Percentiles rank a stretch among this genome's conserved stretches.
phyloP scores from a whole-genome alignment of 2,888 invertebrate genomes.

The Dascillus cervinus region DNA sequence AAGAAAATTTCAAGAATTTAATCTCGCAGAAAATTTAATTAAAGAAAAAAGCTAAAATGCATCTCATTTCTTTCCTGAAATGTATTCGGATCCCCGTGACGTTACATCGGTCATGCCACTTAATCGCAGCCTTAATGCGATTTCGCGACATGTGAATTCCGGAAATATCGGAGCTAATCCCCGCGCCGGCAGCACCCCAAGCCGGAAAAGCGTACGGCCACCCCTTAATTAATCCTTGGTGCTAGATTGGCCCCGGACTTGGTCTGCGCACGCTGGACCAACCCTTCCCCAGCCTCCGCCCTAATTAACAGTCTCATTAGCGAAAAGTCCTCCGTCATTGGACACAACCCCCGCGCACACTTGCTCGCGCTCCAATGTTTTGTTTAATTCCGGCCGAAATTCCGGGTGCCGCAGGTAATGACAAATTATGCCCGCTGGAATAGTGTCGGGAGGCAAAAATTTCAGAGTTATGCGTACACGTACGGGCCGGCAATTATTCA shows the following conservation, averaged over 20 bases:
- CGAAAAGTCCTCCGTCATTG: constrained; percentile 20
- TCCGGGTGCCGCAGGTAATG: too few relatives aligned
- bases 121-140: too few relatives aligned
- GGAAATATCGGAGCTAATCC: too few relatives aligned
- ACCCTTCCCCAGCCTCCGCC: constrained; percentile 39
- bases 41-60: too few relatives aligned
- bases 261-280: constrained; percentile 36
- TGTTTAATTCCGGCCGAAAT: constrained; percentile 7
- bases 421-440: too few relatives aligned
- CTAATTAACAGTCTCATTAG: constrained; percentile 38
- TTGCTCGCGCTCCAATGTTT: constrained; percentile 12
- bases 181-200: constrained; percentile 11
- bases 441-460: constrained; percentile 10
- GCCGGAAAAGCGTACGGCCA: constrained; percentile 24
- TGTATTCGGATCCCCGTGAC: too few relatives aligned
- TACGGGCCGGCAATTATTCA: constrained; percentile 12
- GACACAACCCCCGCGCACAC: constrained; percentile 18
- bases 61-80: too few relatives aligned
- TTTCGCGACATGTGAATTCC: too few relatives aligned
- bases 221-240: constrained; percentile 40
- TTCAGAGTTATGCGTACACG: constrained; percentile 11
- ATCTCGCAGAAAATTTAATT: too few relatives aligned
- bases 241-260: constrained; percentile 43
- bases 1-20: too few relatives aligned
- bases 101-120: too few relatives aligned